Conservation (phyloP, 2,888 invertebrate genomes). For the Acheta domesticus region DNA sequence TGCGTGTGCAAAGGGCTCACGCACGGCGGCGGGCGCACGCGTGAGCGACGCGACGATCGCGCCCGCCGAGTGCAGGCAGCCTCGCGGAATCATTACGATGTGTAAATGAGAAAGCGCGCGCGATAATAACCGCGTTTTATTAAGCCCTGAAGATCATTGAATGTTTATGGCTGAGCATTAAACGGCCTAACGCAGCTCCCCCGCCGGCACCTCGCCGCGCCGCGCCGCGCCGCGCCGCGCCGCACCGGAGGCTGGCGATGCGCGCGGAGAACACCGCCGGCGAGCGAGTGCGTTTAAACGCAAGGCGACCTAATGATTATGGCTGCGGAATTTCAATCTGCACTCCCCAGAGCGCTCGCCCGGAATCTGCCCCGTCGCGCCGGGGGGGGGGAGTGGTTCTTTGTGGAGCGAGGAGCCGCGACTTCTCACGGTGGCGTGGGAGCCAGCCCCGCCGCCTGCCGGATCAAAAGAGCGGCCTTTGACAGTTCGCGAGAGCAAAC, state of each 20-base stretch:
- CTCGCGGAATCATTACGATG: not conserved
- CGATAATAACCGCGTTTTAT: constrained; percentile 18
- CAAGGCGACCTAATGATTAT: constrained; percentile 7
- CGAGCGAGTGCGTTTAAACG: not conserved
- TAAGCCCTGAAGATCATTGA: constrained; percentile 18
- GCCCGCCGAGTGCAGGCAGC: too few species aligned
- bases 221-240: not conserved
- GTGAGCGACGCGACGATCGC: too few species aligned
- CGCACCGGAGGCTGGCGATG: not conserved
- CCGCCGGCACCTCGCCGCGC: not conserved
- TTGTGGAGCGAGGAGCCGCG: too few species aligned
- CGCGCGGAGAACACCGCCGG: not conserved
- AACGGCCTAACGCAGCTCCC: not conserved
- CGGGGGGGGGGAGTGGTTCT: too few species aligned
- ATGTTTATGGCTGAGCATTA: constrained; percentile 10
- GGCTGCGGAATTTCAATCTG: not conserved
- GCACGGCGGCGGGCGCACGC: too few species aligned
- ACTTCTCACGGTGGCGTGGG: too few species aligned
- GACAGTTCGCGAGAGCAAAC: too few species aligned
- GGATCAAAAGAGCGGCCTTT: too few species aligned
- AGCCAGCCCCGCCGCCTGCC: too few species aligned
- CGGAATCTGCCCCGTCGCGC: too few species aligned
- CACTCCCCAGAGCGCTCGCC: not conserved
- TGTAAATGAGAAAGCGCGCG: constrained; percentile 5
- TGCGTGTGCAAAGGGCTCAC: too few species aligned